A percentile compares a stretch with the other conserved stretches of the same genome.
These are phyloP conservation scores for Acanthopagrus latus DNA, from an alignment of 2,797 vertebrate species.

Conservation along the genomic window DNA sequence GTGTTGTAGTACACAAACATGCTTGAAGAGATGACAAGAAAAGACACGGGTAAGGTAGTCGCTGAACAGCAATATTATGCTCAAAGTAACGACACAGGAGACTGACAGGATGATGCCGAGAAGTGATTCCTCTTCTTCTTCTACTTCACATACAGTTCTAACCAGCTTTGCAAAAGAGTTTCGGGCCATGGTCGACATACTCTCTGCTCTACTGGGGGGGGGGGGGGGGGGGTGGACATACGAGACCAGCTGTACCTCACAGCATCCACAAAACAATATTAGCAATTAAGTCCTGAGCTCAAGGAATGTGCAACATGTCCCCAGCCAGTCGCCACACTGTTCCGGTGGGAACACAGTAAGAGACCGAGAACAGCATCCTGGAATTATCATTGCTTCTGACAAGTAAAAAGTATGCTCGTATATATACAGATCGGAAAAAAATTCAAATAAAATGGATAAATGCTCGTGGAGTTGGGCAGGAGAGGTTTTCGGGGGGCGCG, in stretches of 20 bases:
- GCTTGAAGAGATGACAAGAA: conserved; percentile 59
- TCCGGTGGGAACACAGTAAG: conserved; percentile 52
- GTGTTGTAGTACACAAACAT: conserved; percentile 70
- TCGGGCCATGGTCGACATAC: conserved; percentile 41
- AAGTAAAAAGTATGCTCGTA: conserved; percentile 70
- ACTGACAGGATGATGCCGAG: conserved; percentile 35
- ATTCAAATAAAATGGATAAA: conserved; percentile 59
- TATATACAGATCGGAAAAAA: conserved; percentile 60
- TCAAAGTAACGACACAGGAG: conserved; percentile 52
- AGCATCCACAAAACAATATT: conserved; percentile 69
- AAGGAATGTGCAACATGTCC: conserved; percentile 85
- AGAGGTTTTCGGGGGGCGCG: conserved; percentile 4
- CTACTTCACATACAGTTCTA: conserved; percentile 51
- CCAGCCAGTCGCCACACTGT: conserved; percentile 65
- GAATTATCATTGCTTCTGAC: conserved; percentile 78
- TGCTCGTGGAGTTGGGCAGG: conserved; percentile 32
- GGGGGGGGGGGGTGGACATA: conserved; percentile 28
- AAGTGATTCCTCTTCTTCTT: conserved; percentile 39
- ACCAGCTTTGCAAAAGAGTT: conserved; percentile 57
- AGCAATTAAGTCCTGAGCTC: conserved; percentile 84
- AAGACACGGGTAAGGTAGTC: conserved; percentile 50
- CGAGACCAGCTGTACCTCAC: conserved; percentile 63
- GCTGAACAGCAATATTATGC: conserved; percentile 43
- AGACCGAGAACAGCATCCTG: conserved; percentile 79
- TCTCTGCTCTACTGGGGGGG: conserved; percentile 45